Percentiles rank a stretch among this genome's conserved stretches.
Conservation (phyloP, 2,797 vertebrate species). For the Galagoides demidoff region DNA sequence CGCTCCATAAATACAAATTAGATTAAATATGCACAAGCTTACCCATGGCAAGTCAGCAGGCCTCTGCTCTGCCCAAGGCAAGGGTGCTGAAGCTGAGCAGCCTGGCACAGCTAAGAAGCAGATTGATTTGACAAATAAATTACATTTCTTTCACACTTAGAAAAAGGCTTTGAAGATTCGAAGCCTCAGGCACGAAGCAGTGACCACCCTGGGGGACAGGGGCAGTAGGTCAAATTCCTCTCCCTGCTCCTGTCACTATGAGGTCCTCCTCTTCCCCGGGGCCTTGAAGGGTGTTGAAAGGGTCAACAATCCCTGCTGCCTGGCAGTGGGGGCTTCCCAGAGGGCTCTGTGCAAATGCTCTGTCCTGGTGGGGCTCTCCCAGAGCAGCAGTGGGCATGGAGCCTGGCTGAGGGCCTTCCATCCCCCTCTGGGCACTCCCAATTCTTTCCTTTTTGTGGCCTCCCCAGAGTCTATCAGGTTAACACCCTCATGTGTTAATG, state of each 20-base stretch:
- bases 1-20: background rate
- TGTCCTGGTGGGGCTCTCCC: too few relatives aligned
- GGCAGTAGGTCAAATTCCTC: background rate
- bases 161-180: constrained; percentile 69
- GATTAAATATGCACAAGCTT: constrained; percentile 20
- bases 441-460: background rate
- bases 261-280: background rate
- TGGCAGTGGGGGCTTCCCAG: background rate
- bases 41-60: background rate
- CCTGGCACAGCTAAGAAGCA: constrained; percentile 50
- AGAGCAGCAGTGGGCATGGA: background rate
- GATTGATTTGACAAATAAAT: constrained; percentile 80
- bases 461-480: background rate
- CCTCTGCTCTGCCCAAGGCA: constrained; percentile 55
- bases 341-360: background rate
- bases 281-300: background rate
- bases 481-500: background rate
- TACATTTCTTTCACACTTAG: constrained; percentile 69
- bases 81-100: constrained; percentile 33
- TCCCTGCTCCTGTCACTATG: background rate
- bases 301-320: background rate
- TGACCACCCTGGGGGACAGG: constrained; percentile 1
- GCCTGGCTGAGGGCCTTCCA: background rate
- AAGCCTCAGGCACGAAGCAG: constrained; percentile 20
- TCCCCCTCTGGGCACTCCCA: background rate